Evolutionary conservation across 2,888 invertebrate species (phyloP).

Genomic region (Craniophora ligustri): DNA sequence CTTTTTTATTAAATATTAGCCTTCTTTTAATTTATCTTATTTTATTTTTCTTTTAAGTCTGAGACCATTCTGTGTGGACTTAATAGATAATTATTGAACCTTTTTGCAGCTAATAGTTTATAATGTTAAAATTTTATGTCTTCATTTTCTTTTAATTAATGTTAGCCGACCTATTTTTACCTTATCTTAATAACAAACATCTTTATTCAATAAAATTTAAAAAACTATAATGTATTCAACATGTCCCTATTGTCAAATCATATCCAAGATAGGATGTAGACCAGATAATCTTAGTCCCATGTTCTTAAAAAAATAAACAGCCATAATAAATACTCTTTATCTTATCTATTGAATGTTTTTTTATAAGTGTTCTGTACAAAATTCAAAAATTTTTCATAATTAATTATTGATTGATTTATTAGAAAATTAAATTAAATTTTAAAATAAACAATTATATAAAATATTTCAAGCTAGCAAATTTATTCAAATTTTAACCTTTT

Average conservation of each 20-base stretch:
- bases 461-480: neutral
- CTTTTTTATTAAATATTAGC: too few relatives aligned
- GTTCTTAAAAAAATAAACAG: constrained; percentile 8
- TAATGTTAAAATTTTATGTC: neutral
- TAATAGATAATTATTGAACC: neutral
- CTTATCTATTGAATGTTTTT: constrained; percentile 27
- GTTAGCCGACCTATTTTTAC: too few relatives aligned
- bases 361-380: constrained; percentile 1
- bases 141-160: neutral
- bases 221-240: too few relatives aligned
- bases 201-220: too few relatives aligned
- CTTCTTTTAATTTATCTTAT: too few relatives aligned
- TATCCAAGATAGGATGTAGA: neutral
- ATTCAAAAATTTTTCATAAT: constrained; percentile 1
- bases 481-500: too few relatives aligned
- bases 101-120: neutral
- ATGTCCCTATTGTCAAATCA: neutral
- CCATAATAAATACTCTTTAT: constrained; percentile 18
- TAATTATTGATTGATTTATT: neutral
- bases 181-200: too few relatives aligned
- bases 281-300: constrained; percentile 1
- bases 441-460: neutral
- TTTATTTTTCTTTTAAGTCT: too few relatives aligned
- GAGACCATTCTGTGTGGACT: too few relatives aligned
- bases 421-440: too few relatives aligned